Percentiles rank a stretch among this genome's conserved stretches.
phyloP scores from a whole-genome alignment of 2,797 vertebrate genomes.

The Hippocampus kuda region DNA sequence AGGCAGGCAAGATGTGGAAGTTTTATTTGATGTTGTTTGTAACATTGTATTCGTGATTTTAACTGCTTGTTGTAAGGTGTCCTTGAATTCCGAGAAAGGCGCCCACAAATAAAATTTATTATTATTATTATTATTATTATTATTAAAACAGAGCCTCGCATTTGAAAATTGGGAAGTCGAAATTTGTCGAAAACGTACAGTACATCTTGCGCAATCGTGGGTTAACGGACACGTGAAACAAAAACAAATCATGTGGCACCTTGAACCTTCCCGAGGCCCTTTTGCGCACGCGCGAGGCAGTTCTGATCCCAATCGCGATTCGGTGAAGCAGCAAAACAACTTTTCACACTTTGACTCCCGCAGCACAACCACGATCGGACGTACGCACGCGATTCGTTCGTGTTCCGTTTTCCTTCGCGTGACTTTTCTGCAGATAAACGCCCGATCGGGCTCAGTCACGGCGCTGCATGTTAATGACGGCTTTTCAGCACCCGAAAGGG shows the following conservation, averaged over 20 bases:
- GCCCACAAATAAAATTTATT: too few species aligned
- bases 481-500: background rate
- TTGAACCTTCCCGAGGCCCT: conserved; percentile 44
- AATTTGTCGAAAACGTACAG: too few species aligned
- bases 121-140: too few species aligned
- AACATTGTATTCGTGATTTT: too few species aligned
- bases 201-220: too few species aligned
- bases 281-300: conserved; percentile 47
- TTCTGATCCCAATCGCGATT: conserved; percentile 52
- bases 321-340: conserved; percentile 56
- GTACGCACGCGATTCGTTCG: conserved; percentile 10
- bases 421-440: conserved; percentile 19
- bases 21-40: too few species aligned
- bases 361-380: background rate
- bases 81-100: too few species aligned
- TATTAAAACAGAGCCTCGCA: too few species aligned
- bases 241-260: too few species aligned
- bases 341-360: conserved; percentile 40
- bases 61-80: too few species aligned
- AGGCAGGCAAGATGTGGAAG: too few species aligned
- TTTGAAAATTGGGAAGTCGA: background rate
- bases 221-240: background rate
- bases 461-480: background rate
- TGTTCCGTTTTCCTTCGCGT: conserved; percentile 29
- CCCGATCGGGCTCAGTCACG: conserved; percentile 20